phyloP scores from a whole-genome alignment of 2,888 invertebrate species.

The Lithophane leautieri region DNA sequence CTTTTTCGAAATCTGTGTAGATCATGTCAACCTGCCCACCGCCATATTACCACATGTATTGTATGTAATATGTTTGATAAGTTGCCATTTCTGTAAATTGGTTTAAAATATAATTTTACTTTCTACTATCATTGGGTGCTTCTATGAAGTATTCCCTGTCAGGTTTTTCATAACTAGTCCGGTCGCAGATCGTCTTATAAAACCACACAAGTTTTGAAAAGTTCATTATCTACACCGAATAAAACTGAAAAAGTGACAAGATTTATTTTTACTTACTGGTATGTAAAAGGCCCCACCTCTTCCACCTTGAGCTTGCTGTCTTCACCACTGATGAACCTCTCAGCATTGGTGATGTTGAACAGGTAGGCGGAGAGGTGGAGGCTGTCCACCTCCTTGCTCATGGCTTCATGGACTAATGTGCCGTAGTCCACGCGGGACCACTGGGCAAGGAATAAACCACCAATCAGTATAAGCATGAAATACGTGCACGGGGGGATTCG shows the following conservation, averaged over 20 bases:
- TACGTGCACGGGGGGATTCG: no score
- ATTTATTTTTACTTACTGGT: constrained; percentile 91
- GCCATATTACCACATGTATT: no score
- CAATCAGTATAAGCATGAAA: not conserved
- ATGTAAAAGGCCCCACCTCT: constrained; percentile 95
- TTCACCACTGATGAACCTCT: constrained; percentile 91
- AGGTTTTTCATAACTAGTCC: no score
- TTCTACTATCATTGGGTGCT: no score
- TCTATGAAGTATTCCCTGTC: no score
- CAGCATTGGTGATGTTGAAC: constrained; percentile 95
- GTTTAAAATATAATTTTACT: no score
- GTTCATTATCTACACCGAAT: not conserved
- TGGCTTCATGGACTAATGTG: constrained; percentile 91
- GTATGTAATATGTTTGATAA: no score
- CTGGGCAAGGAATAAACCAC: constrained; percentile 55
- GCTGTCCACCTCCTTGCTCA: constrained; percentile 92
- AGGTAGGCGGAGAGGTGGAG: constrained; percentile 92
- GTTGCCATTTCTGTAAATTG: no score
- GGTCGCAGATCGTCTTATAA: no score
- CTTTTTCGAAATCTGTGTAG: no score
- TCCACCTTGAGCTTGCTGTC: constrained; percentile 92
- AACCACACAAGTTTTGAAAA: no score
- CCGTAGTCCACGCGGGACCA: constrained; percentile 86
- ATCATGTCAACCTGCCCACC: no score
- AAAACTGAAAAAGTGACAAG: not conserved